Base-by-base conservation (phyloP, 2,888 invertebrate genomes). In the Mimachlamys varia region DNA sequence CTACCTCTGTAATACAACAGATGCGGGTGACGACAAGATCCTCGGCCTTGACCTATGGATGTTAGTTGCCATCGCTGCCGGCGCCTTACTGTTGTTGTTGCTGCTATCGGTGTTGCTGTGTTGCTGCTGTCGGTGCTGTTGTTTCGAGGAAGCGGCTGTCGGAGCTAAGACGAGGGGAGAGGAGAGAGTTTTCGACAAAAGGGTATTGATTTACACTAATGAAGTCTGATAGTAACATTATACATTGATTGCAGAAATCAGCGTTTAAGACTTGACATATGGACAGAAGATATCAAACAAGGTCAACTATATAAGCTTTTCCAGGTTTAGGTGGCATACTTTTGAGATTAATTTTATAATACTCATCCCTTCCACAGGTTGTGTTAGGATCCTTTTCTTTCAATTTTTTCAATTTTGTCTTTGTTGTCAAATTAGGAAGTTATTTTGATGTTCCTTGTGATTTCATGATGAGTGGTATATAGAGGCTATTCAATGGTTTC, bases 31-130 rank as follows among this genome's bases (percentile, higher is more conserved):
- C 33, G 76, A 33, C 76, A 76, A 76, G 27, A 33, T 76, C 33
- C 76, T 76, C 33, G 76, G 76, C 33, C 76, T 76, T 33, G 76
- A 76, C 76, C 76, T 76, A 27, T 76, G 76, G 76, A 76, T 76
- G 76, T 33, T 76, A 33, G 17, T 76, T 0, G 76, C 76, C 33
- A 76, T 76, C 27, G 76, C 33, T 76, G 76, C 22, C 27, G 76
- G 76, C 13, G 13, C 33, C 76, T 76, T 76, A 33, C 76, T 76
- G 33, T 27, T 76, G 15, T 33, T 76, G 27, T 12, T 76, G 33
- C 33, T 76, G 33, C 76, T 76, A 3, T 76, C 76, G 17, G 19
- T 76, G 76, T 76, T 76, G 33, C 27, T 76, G 27, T 76, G 76
- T 33, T 76, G 76, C 22, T 76, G 76, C 15, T 76, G 76, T 33